Evolutionary conservation across 2,113 vertebrate species (phyloP).

Genomic region (Sebastes schlegelii): DNA sequence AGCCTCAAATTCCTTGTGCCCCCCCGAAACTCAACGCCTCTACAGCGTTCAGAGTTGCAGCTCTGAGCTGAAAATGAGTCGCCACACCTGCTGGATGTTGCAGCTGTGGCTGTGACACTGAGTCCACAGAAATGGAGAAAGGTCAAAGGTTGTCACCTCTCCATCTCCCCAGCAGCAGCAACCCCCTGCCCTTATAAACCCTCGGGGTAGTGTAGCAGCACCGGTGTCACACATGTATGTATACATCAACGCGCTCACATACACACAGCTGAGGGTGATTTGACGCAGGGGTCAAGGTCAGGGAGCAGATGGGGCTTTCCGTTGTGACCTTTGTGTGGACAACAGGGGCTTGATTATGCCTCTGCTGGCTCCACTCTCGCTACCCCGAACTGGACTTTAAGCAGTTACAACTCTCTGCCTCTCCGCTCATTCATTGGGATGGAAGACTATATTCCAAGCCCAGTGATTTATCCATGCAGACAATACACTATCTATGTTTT

Average conservation of each 20-base stretch:
- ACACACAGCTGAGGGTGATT: constrained; percentile 78
- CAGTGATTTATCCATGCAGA: background rate
- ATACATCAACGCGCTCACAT: constrained; percentile 32
- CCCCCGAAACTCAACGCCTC: constrained; percentile 12
- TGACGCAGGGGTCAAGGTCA: constrained; percentile 75
- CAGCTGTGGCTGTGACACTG: constrained; percentile 78
- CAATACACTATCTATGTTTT: background rate
- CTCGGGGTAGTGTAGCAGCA: constrained; percentile 50
- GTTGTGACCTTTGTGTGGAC: constrained; percentile 56
- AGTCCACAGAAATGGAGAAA: constrained; percentile 73
- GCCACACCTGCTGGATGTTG: constrained; percentile 78
- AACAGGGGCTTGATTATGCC: constrained; percentile 59
- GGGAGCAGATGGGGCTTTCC: constrained; percentile 73
- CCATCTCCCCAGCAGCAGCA: constrained; percentile 15
- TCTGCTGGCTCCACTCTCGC: constrained; percentile 11
- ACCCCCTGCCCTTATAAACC: constrained; percentile 30
- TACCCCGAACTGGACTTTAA: constrained; percentile 17
- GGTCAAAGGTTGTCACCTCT: constrained; percentile 73
- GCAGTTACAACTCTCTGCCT: constrained; percentile 19
- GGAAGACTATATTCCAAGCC: background rate
- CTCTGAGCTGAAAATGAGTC: constrained; percentile 75
- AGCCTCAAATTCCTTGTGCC: constrained; percentile 8
- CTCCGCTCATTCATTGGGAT: background rate
- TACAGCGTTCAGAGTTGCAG: constrained; percentile 50
- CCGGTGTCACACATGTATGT: constrained; percentile 51